Conservation (phyloP, 2,888 invertebrate genomes). For the Philopedon plagiatum region DNA sequence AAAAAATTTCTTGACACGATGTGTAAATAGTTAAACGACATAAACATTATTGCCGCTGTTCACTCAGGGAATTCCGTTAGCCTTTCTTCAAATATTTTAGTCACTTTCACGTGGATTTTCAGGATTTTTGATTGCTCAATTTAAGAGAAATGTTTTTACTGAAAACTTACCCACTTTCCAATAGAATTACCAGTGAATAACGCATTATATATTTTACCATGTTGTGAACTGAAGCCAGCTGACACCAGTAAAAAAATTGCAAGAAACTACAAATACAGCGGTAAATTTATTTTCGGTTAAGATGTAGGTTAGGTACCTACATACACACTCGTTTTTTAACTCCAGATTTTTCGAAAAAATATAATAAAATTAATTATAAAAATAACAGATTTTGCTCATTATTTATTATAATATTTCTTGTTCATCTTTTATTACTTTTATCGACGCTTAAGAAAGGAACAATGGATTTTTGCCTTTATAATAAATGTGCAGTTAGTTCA, state of each 20-base stretch:
- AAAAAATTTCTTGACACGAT: too few species aligned
- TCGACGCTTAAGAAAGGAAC: too few species aligned
- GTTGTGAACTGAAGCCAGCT: too few species aligned
- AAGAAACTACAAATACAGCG: not conserved
- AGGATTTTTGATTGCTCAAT: conserved; percentile 19
- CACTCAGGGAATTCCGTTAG: conserved; percentile 8
- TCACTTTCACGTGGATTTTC: conserved; percentile 25
- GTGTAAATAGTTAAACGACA: not conserved
- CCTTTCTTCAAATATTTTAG: conserved; percentile 4
- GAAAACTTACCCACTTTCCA: not conserved
- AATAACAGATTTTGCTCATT: too few species aligned
- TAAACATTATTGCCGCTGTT: conserved; percentile 21
- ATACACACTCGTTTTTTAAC: too few species aligned
- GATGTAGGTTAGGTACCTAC: too few species aligned
- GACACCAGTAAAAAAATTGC: not conserved
- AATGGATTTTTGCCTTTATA: too few species aligned
- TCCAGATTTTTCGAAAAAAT: too few species aligned
- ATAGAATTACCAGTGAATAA: conserved; percentile 17
- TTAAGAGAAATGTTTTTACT: not conserved
- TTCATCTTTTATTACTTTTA: too few species aligned
- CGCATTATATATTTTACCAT: not conserved
- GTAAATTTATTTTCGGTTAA: not conserved
- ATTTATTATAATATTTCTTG: too few species aligned
- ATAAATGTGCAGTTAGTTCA: too few species aligned
- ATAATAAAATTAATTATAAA: too few species aligned